Evolutionary conservation across 2,797 vertebrate genomes (phyloP).

Genomic region (Anas bernieri): DNA sequence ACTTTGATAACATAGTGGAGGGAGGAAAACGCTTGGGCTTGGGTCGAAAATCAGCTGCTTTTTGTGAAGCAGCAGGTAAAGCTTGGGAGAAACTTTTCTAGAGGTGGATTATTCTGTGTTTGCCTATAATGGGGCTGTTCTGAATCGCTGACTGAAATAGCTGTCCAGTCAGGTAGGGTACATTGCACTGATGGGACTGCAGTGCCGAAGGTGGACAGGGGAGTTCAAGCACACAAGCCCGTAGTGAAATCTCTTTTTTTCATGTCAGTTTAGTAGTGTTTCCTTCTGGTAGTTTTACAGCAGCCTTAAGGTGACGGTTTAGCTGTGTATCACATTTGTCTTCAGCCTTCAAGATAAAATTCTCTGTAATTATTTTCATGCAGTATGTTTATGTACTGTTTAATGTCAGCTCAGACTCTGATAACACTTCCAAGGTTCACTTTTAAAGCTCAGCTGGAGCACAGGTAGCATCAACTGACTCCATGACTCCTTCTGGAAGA

Average conservation of each 20-base stretch:
- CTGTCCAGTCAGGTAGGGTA: background rate
- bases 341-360: slow-evolving; percentile 38
- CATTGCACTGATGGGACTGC: fast-evolving
- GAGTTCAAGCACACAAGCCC: background rate
- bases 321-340: slow-evolving; percentile 6
- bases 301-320: background rate
- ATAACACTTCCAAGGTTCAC: slow-evolving; percentile 29
- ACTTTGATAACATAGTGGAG: background rate
- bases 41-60: background rate
- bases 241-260: background rate
- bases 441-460: slow-evolving; percentile 27
- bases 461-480: background rate
- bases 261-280: background rate
- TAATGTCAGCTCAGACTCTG: slow-evolving; percentile 57
- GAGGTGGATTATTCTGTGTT: background rate
- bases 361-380: slow-evolving; percentile 21
- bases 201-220: background rate
- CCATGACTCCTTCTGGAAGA: background rate
- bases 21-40: background rate
- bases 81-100: background rate
- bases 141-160: background rate
- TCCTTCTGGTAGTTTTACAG: background rate
- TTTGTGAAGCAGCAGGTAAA: background rate
- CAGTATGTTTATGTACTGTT: slow-evolving; percentile 53
- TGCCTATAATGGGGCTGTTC: fast-evolving